Conservation (phyloP, 2,888 invertebrate species). For the Patella caerulea region DNA sequence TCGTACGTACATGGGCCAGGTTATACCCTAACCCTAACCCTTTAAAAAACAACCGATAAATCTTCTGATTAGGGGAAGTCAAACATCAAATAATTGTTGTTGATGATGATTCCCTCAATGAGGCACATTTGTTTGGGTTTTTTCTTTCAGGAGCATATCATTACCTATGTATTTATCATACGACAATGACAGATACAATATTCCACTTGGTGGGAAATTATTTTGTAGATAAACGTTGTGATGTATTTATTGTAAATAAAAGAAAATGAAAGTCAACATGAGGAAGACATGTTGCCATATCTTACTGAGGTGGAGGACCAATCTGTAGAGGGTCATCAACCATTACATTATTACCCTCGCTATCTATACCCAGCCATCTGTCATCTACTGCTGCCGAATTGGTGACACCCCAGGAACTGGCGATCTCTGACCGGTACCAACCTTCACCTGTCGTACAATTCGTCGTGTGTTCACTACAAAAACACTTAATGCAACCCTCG, state of each 20-base stretch:
- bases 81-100: too few relatives aligned
- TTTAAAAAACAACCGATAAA: too few relatives aligned
- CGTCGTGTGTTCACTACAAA: slow-evolving; percentile 50
- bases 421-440: slow-evolving; percentile 39
- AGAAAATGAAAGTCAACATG: too few relatives aligned
- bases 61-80: too few relatives aligned
- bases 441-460: slow-evolving; percentile 45
- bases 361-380: slow-evolving; percentile 37
- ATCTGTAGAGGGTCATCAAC: slow-evolving; percentile 27
- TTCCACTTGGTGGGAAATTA: too few relatives aligned
- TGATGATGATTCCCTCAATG: too few relatives aligned
- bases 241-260: too few relatives aligned
- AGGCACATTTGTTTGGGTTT: not conserved
- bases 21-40: too few relatives aligned
- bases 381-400: slow-evolving; percentile 31
- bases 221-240: too few relatives aligned
- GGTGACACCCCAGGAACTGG: slow-evolving; percentile 39
- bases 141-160: not conserved
- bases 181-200: not conserved
- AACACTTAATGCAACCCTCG: slow-evolving; percentile 51
- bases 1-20: too few relatives aligned
- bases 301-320: too few relatives aligned
- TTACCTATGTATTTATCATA: not conserved
- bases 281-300: too few relatives aligned
- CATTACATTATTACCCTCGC: slow-evolving; percentile 24